Percentiles rank a stretch among this genome's conserved stretches.
Conservation (phyloP, 1,140 invertebrate species). For the Harpegnathos saltator region DNA sequence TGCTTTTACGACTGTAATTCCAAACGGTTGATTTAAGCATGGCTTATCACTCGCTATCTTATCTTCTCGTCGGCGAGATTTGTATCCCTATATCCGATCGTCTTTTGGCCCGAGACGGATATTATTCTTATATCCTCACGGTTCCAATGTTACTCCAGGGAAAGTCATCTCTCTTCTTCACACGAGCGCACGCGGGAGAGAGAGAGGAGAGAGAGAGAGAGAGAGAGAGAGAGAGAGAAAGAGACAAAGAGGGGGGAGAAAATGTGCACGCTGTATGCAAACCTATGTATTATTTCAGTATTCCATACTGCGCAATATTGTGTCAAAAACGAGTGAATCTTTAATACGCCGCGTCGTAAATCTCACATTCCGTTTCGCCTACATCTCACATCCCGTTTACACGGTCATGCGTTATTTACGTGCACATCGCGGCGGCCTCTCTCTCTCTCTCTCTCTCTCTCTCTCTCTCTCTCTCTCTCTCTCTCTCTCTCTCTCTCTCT, state of each 20-base stretch:
- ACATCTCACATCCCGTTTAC: conserved; percentile 48
- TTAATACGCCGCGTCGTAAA: conserved; percentile 46
- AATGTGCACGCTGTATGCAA: conserved; percentile 50
- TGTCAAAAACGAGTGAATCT: conserved; percentile 68
- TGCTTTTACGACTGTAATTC: neutral
- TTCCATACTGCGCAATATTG: conserved; percentile 48
- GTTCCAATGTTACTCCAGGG: conserved; percentile 52
- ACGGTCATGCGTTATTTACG: conserved; percentile 60
- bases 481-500: neutral
- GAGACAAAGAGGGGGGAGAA: no score
- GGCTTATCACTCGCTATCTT: conserved; percentile 5
- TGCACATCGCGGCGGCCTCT: conserved; percentile 8
- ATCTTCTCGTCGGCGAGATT: conserved; percentile 23
- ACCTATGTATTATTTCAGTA: conserved; percentile 60
- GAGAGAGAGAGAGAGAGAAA: no score
- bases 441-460: no score
- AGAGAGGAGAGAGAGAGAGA: no score
- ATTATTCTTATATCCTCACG: conserved; percentile 56
- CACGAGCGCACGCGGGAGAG: no score
- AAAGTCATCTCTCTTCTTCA: conserved; percentile 10
- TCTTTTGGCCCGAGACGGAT: conserved; percentile 18
- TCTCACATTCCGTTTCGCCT: conserved; percentile 48
- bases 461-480: no score
- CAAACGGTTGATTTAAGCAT: no score
- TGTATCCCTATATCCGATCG: conserved; percentile 17